Percentiles rank a stretch among this genome's conserved stretches.
phyloP scores from a whole-genome alignment of 2,888 invertebrate genomes.

The Pycnomerus fuliginosus region DNA sequence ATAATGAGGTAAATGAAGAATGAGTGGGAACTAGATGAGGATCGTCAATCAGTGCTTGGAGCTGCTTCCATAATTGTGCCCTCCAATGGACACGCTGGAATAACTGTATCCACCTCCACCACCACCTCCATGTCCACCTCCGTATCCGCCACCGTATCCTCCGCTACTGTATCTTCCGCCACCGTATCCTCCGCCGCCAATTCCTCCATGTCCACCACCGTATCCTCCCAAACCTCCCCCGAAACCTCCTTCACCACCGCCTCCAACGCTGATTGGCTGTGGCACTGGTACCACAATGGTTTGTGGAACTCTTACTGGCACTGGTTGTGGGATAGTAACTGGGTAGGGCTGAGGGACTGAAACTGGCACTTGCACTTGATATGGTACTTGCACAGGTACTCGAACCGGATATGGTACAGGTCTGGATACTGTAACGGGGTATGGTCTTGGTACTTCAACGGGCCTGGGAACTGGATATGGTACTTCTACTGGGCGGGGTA shows the following conservation, averaged over 20 bases:
- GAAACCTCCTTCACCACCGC: conserved; percentile 21
- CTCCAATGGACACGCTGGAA: conserved; percentile 41
- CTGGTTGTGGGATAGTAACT: conserved; percentile 35
- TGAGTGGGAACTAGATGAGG: background rate
- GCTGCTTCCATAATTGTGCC: conserved; percentile 35
- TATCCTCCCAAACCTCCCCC: conserved; percentile 20
- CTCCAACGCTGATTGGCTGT: conserved; percentile 29
- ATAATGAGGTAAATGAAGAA: conserved; percentile 6
- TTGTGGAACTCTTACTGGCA: conserved; percentile 40
- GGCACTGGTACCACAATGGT: conserved; percentile 35
- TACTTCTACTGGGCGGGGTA: conserved; percentile 56
- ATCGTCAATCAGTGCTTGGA: conserved; percentile 29
- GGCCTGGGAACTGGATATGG: conserved; percentile 48
- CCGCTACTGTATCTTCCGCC: conserved; percentile 36
- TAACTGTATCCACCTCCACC: conserved; percentile 35
- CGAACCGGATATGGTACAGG: conserved; percentile 39
- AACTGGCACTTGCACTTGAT: conserved; percentile 37
- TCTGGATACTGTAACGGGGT: conserved; percentile 47
- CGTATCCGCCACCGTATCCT: conserved; percentile 19
- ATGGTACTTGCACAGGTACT: conserved; percentile 22
- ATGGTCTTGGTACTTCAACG: conserved; percentile 47
- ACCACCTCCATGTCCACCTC: conserved; percentile 22
- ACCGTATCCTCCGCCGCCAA: conserved; percentile 18
- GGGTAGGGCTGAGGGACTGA: conserved; percentile 39
- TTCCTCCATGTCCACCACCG: conserved; percentile 14